Evolutionary conservation across 2,113 vertebrate genomes (phyloP).

Genomic region (Psephotus haematonotus): DNA sequence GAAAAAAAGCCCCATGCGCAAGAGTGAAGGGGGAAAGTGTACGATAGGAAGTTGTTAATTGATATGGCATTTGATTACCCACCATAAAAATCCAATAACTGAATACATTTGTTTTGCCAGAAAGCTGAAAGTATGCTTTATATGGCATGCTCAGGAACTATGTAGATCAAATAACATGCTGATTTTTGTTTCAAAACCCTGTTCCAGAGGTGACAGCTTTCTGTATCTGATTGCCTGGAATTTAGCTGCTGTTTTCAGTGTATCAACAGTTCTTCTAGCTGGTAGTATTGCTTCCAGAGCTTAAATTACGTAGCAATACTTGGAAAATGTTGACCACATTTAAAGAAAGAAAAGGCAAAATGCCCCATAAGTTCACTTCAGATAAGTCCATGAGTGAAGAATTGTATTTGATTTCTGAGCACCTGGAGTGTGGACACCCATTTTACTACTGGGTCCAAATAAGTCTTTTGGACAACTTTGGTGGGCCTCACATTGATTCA

Average conservation of each 20-base stretch:
- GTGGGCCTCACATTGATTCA: not conserved
- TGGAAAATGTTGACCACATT: not conserved
- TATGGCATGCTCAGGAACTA: not conserved
- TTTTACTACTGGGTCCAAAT: not conserved
- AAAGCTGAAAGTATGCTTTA: not conserved
- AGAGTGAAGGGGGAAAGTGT: not conserved
- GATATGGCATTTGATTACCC: slow-evolving; percentile 31
- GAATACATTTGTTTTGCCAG: not conserved
- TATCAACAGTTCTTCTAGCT: not conserved
- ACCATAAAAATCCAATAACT: slow-evolving; percentile 5
- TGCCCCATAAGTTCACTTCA: fast-evolving
- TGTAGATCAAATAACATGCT: not conserved
- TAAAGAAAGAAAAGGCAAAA: not conserved
- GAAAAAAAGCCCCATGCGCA: not conserved
- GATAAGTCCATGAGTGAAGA: fast-evolving
- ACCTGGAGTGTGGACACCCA: not conserved
- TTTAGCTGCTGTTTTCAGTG: not conserved
- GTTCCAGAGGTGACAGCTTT: not conserved
- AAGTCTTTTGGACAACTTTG: not conserved
- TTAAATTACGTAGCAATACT: not conserved
- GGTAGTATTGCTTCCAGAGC: not conserved
- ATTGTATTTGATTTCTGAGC: not conserved
- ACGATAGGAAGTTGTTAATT: slow-evolving; percentile 27
- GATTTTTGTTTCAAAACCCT: not conserved
- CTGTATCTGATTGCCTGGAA: not conserved